These are phyloP conservation scores for Acronicta aceris DNA, from an alignment of 2,888 invertebrate genomes.

Conservation along the genomic window DNA sequence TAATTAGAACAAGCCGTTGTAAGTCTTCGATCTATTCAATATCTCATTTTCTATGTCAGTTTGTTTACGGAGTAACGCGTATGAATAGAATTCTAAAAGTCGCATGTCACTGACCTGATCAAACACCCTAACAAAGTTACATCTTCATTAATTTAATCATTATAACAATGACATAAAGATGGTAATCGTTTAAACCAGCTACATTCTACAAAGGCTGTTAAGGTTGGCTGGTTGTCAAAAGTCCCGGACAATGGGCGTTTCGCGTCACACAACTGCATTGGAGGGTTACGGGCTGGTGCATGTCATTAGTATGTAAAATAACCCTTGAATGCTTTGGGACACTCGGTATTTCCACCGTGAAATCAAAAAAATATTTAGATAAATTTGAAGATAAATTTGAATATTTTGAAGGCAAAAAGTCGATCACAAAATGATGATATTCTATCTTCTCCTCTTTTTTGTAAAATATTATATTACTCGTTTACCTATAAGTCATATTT, in stretches of 20 bases:
- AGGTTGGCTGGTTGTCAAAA: constrained; percentile 73
- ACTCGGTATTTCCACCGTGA: constrained; percentile 4
- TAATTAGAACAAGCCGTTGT: constrained; percentile 5
- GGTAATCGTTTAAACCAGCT: constrained; percentile 35
- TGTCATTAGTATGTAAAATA: constrained; percentile 67
- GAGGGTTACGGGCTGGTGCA: constrained; percentile 69
- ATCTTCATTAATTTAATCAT: constrained; percentile 27
- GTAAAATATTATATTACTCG: constrained; percentile 24
- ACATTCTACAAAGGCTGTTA: constrained; percentile 55
- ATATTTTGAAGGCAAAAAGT: too few species aligned
- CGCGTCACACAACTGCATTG: constrained; percentile 65
- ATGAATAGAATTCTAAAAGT: constrained; percentile 53
- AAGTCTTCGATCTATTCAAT: constrained; percentile 15
- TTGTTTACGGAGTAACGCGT: constrained; percentile 30
- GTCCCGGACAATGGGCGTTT: constrained; percentile 71
- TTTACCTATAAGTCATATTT: constrained; percentile 8
- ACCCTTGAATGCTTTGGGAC: constrained; percentile 27
- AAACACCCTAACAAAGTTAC: constrained; percentile 36
- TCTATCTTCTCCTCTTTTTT: too few species aligned
- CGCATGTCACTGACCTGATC: constrained; percentile 63
- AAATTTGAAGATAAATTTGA: too few species aligned
- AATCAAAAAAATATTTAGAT: too few species aligned
- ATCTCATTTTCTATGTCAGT: constrained; percentile 29
- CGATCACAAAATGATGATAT: neutral
- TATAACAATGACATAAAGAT: constrained; percentile 38